phyloP scores from a whole-genome alignment of 2,888 invertebrate species.

The Invenusta paracnida region DNA sequence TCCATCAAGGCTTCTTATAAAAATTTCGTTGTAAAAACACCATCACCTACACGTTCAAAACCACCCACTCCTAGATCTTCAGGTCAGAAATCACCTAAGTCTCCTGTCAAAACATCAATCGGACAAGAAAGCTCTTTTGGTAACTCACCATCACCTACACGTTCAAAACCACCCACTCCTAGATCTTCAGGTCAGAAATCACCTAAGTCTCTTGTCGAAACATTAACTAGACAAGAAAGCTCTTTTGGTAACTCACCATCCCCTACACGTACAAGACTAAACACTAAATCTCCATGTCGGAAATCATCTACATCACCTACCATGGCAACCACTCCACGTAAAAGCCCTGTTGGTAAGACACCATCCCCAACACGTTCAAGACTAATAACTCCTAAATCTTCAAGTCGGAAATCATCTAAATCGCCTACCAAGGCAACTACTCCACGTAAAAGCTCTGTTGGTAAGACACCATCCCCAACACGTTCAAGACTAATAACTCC shows the following conservation, averaged over 20 bases:
- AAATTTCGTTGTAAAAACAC: neutral
- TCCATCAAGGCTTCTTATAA: neutral
- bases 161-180: neutral
- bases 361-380: neutral
- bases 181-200: neutral
- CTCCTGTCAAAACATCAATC: neutral
- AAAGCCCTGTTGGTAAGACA: no score
- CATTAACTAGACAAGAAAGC: no score
- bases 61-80: neutral
- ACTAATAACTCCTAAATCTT: neutral
- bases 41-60: neutral
- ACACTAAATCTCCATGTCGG: no score
- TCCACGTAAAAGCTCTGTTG: no score
- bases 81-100: neutral
- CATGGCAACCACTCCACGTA: no score
- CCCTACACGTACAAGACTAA: no score
- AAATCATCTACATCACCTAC: neutral
- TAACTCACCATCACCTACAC: neutral
- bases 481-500: neutral
- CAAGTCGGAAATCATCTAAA: neutral
- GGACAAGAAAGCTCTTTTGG: no score
- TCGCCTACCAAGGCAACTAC: neutral
- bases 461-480: neutral
- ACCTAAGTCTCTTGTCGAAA: neutral
- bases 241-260: no score